Base-by-base conservation (phyloP, 2,113 vertebrate species). In the Crotophaga sulcirostris region DNA sequence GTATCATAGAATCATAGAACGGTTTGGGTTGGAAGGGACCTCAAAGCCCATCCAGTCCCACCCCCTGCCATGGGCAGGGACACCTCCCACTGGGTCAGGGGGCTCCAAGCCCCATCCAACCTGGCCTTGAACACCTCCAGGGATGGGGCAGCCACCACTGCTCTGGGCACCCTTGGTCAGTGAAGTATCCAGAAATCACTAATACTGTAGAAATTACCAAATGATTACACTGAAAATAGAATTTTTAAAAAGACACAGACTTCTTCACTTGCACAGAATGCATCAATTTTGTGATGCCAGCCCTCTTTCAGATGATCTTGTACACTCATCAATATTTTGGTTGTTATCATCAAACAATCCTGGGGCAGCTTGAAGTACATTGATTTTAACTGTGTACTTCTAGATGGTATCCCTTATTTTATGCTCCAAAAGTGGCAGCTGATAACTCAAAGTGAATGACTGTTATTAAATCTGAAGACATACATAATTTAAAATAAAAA, bases 291-390 rank as follows among this genome's bases (percentile, higher is more conserved):
- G 49, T 70, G 12, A 56, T 73, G 70, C 51, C 40, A 69, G 66
- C 31, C 4, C 0, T 91, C 89, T 69, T 91, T 87, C 87, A 73
- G 19, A 62, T 55, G 25, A 60, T 79, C 69, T 67, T 90, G 51
- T 93, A 90, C 91, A 83, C 36, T 82, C 66, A 47, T 87, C 51
- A 59, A 24, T 94, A 77, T 84, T 93, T 92, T 59, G 51, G 34
- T 83, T 93, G 54, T 70, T 68, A 70, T 66, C 82, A 93, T 75
- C 70, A 90, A 82, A 40, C 60, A 51, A 13, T 66, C 55, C 74
- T 69, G 33, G 38, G 51, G 42, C 51, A 90, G 67, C 38, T 44
- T 74, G 42, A 73, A 63, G n/a, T 19, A 55, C 33, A 91, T 93
- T 4, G 6, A 54, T 94, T 94, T 93, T 70, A 55, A 74, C 88